Conservation (phyloP, 2,888 invertebrate species). For the Andrena hattorfiana region DNA sequence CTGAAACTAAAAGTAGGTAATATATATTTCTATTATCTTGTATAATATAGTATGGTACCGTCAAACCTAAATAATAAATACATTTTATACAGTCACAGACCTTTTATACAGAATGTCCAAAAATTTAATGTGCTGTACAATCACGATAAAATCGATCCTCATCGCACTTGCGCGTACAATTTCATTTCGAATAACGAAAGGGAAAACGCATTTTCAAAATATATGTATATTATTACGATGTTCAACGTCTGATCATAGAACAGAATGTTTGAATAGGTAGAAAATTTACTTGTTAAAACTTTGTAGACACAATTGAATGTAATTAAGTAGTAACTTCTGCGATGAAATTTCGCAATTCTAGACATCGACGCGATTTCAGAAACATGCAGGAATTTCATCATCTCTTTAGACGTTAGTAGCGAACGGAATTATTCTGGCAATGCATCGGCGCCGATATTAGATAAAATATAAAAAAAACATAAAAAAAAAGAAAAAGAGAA, state of each 20-base stretch:
- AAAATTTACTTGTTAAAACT: not conserved
- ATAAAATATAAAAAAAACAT: not conserved
- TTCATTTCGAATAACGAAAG: slow-evolving; percentile 2
- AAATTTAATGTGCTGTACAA: slow-evolving; percentile 71
- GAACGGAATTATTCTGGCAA: slow-evolving; percentile 17
- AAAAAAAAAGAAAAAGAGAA: not conserved
- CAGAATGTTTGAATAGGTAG: not conserved
- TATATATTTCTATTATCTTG: slow-evolving; percentile 74
- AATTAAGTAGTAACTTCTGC: not conserved
- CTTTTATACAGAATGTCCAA: slow-evolving; percentile 83
- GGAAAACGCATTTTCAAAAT: slow-evolving; percentile 17
- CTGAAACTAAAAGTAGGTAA: slow-evolving; percentile 82
- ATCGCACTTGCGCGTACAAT: slow-evolving; percentile 17
- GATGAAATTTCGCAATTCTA: not conserved
- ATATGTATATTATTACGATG: not conserved
- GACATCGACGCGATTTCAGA: not conserved
- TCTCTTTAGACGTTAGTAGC: slow-evolving; percentile 9
- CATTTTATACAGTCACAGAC: slow-evolving; percentile 84
- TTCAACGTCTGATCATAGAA: not conserved
- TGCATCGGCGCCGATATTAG: not conserved
- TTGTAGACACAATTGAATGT: slow-evolving; percentile 14
- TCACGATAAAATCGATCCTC: slow-evolving; percentile 45
- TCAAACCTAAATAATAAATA: slow-evolving; percentile 85
- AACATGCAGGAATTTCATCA: not conserved
- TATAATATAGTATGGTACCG: slow-evolving; percentile 82